Percentiles rank a stretch among this genome's conserved stretches.
Conservation (phyloP, 2,113 vertebrate genomes). For the Regulus satrapa region DNA sequence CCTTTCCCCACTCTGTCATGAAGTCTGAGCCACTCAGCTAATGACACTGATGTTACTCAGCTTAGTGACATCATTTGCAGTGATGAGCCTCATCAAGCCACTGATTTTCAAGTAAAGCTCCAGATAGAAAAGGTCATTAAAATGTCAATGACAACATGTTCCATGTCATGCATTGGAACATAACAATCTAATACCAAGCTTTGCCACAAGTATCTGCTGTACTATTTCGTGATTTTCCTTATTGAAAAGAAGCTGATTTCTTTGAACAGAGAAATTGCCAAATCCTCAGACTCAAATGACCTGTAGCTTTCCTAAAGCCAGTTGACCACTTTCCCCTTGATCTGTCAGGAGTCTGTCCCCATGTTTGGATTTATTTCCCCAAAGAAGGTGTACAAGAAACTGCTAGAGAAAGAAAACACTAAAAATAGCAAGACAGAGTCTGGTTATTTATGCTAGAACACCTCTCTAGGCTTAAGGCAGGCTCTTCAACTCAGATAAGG, state of each 20-base stretch:
- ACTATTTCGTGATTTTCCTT: neutral
- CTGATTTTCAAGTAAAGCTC: conserved; percentile 8
- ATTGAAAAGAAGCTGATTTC: neutral
- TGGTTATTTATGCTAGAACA: neutral
- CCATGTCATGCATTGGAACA: neutral
- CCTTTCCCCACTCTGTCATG: neutral
- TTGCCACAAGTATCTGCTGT: neutral
- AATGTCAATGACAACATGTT: neutral
- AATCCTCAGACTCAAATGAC: neutral
- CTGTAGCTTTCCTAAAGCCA: neutral
- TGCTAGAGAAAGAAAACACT: neutral
- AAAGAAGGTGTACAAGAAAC: neutral
- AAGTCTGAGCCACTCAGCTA: no score
- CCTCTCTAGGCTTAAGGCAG: neutral
- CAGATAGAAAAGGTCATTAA: neutral
- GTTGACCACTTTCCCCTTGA: neutral
- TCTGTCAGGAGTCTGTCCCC: neutral
- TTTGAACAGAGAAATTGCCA: neutral
- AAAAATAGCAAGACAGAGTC: neutral
- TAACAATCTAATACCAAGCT: neutral
- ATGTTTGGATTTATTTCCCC: neutral
- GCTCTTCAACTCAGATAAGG: neutral
- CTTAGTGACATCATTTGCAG: no score
- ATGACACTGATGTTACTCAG: no score
- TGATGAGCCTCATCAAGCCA: neutral